Base-by-base conservation (phyloP, 2,888 invertebrate species). In the Xestia ashworthii region DNA sequence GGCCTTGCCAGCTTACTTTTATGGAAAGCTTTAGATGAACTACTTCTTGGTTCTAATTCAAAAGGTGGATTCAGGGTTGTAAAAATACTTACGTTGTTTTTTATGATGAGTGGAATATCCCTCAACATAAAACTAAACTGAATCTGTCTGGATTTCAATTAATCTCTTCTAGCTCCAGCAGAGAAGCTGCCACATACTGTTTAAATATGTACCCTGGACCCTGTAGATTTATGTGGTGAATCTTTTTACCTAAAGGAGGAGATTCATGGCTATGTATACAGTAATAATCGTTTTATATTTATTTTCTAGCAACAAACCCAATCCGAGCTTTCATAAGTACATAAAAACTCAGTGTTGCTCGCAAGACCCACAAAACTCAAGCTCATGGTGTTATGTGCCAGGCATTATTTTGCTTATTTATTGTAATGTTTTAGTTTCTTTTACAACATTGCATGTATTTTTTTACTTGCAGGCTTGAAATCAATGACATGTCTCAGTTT, bases 181-280 rank as follows among this genome's bases (percentile, higher is more conserved):
- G 22, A 32, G 25, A 9, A 46, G 44, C 22, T 32, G 25, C 38
- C 12, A 44, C 25, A 12, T 11, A 73, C 25, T 65, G 65, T 65
- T 65, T 22, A 32, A 46, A 66, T 46, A 65, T 65, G 65, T 2
- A 48, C 71, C 16, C n/a, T 71, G 65, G 4, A 48, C 71, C 16
- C n/a, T 55, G 55, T 38, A 46, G 44, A 62, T 44, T 74, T n/a
- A 62, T 19, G 46, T 9, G 41, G 8, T 48, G 11, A 60, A 38
- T 19, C 22, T 71, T 32, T 65, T 11, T 46, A 46, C 46, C 32
- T 64, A 41, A 60, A 62, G 38, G 38, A 38, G 62, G 19, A 62
- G 32, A 9, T 60, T 14, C n/a, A 55, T 55, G 55, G 55, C n/a
- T 32, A 60, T 32, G 19, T 60, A 60, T 25, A 32, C 32, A 32